phyloP scores from a whole-genome alignment of 2,797 vertebrate genomes.

The Micromesistius poutassou region DNA sequence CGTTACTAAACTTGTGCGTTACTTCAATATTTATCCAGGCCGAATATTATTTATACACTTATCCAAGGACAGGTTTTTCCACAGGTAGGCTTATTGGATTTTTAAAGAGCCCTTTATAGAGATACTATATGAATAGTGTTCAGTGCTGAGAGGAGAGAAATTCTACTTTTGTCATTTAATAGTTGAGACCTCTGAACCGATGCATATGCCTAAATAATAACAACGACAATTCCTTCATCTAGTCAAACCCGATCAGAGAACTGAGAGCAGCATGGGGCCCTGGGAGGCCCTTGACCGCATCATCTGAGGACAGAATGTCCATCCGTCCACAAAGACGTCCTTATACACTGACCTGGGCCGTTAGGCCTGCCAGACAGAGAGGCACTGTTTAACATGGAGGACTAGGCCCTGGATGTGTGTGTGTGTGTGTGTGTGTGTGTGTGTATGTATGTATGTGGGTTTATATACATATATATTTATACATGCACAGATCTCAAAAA shows the following conservation, averaged over 20 bases:
- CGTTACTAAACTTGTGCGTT: background rate
- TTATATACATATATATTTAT: background rate
- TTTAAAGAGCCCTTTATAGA: background rate
- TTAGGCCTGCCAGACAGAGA: conserved; percentile 46
- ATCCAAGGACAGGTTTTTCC: background rate
- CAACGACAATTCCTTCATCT: background rate
- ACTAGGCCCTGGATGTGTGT: conserved; percentile 4
- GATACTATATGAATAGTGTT: background rate
- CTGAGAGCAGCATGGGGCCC: background rate
- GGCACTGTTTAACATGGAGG: conserved; percentile 54
- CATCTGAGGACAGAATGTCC: conserved; percentile 48
- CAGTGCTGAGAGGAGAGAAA: background rate
- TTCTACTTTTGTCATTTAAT: background rate
- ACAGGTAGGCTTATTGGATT: background rate
- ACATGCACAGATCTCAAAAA: conserved; percentile 21
- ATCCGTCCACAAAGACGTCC: conserved; percentile 65
- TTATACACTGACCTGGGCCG: conserved; percentile 50
- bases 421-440: conserved; percentile 13
- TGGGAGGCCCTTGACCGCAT: background rate
- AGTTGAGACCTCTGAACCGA: background rate
- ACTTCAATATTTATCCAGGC: background rate
- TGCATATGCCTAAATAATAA: background rate
- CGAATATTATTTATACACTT: background rate
- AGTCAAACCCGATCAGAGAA: background rate
- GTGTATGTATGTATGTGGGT: conserved; percentile 20